A percentile compares a stretch with the other conserved stretches of the same genome.
Conservation (phyloP, 2,797 vertebrate species). For the Acanthopagrus latus region DNA sequence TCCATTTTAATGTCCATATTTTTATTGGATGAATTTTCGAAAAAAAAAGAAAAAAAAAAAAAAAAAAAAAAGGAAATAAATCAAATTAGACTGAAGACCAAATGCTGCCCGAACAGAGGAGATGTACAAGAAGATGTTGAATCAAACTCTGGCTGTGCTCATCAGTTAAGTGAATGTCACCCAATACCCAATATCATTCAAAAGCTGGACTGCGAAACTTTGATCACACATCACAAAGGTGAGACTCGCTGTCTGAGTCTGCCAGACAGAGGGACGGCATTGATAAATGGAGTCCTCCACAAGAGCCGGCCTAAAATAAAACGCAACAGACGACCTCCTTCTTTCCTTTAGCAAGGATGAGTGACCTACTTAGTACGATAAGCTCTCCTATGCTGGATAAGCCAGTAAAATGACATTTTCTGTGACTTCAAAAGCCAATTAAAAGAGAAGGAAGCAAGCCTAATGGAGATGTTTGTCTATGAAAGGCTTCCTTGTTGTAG, state of each 20-base stretch:
- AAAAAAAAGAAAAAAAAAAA: too few species aligned
- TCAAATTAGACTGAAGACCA: too few species aligned
- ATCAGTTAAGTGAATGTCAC: background rate
- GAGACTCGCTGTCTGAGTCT: conserved; percentile 26
- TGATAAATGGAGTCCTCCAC: conserved; percentile 79
- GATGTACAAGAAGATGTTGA: background rate
- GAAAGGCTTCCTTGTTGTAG: conserved; percentile 71
- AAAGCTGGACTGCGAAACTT: conserved; percentile 22
- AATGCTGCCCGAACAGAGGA: background rate
- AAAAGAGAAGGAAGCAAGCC: conserved; percentile 54
- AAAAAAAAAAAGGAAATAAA: background rate
- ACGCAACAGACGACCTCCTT: conserved; percentile 74
- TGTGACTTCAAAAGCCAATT: conserved; percentile 76
- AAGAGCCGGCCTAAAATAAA: conserved; percentile 80
- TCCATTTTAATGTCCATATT: too few species aligned
- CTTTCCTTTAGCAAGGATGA: conserved; percentile 67
- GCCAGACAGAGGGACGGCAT: conserved; percentile 43
- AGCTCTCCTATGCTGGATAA: conserved; percentile 71
- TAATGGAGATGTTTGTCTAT: conserved; percentile 65
- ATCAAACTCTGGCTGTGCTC: background rate
- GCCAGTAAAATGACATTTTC: conserved; percentile 75
- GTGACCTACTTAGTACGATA: conserved; percentile 83
- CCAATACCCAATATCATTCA: conserved; percentile 3
- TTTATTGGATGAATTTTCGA: too few species aligned
- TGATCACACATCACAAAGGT: conserved; percentile 53